Percentiles rank a stretch among this genome's conserved stretches.
These are phyloP conservation scores for Choloepus hoffmanni DNA, from an alignment of 2,113 vertebrate genomes.

Conservation along the genomic window DNA sequence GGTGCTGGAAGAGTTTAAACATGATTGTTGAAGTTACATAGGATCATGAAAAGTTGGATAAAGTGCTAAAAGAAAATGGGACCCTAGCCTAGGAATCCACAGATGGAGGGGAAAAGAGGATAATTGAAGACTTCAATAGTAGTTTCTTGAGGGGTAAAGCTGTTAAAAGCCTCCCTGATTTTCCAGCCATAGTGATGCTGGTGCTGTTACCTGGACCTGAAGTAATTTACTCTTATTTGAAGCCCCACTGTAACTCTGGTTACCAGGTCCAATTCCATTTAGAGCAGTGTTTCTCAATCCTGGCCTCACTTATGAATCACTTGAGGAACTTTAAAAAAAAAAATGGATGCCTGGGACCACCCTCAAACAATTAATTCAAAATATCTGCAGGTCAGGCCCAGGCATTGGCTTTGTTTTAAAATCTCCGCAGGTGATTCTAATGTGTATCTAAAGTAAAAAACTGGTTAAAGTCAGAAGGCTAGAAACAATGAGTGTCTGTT, in stretches of 20 bases:
- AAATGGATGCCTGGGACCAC: background rate
- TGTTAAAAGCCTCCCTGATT: background rate
- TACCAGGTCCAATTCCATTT: background rate
- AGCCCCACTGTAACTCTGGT: background rate
- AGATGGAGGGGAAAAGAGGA: background rate
- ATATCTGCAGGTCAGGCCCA: background rate
- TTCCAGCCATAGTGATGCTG: background rate
- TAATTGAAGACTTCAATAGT: background rate
- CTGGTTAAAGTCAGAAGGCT: background rate
- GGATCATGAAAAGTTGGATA: constrained; percentile 50
- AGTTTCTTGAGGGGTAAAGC: background rate
- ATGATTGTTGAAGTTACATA: background rate
- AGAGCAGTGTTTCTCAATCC: background rate
- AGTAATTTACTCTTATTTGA: background rate
- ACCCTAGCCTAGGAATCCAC: background rate
- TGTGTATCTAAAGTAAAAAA: background rate
- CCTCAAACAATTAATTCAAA: background rate
- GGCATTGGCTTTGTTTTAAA: background rate
- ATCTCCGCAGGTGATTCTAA: background rate
- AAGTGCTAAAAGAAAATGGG: constrained; percentile 68
- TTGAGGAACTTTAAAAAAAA: background rate
- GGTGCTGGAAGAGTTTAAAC: constrained; percentile 4
- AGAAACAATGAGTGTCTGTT: background rate
- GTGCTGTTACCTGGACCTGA: background rate
- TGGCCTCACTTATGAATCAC: background rate